A percentile compares a stretch with the other conserved stretches of the same genome.
Conservation (phyloP, 2,888 invertebrate genomes). For the Melanostoma mellinum region DNA sequence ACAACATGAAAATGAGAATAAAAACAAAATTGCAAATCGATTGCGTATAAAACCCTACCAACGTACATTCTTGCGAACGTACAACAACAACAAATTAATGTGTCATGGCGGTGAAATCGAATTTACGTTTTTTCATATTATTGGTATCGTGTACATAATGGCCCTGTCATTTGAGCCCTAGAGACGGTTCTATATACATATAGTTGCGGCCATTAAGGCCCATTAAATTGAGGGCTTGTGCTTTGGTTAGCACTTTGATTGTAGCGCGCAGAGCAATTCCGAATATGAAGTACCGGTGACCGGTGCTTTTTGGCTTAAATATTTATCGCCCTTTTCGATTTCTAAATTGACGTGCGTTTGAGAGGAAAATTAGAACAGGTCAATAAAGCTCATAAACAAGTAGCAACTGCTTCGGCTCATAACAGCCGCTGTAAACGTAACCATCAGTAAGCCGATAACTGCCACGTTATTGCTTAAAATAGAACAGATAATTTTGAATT, state of each 20-base stretch:
- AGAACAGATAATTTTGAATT: conserved; percentile 57
- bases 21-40: conserved; percentile 47
- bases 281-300: conserved; percentile 51
- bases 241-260: conserved; percentile 62
- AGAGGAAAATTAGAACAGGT: conserved; percentile 70
- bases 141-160: conserved; percentile 54
- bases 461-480: conserved; percentile 42
- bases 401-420: conserved; percentile 15
- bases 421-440: not conserved
- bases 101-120: conserved; percentile 46
- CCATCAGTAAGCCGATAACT: not conserved
- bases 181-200: conserved; percentile 19
- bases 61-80: conserved; percentile 19
- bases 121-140: conserved; percentile 54
- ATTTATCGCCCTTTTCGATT: conserved; percentile 69
- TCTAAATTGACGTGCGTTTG: conserved; percentile 64
- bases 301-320: conserved; percentile 39
- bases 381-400: conserved; percentile 59
- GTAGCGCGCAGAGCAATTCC: conserved; percentile 49
- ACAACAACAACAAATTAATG: conserved; percentile 30
- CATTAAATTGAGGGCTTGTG: conserved; percentile 63
- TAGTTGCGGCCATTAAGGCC: conserved; percentile 57
- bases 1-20: conserved; percentile 13
- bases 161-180: conserved; percentile 39
- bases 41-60: conserved; percentile 38